phyloP scores from a whole-genome alignment of 2,113 vertebrate genomes.

The cat (Felis catus) region F.catus_Fca126_mat1.0 CM031412.1:8177501-8178000 shows the following conservation, averaged over 20 bases:
- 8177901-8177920: background rate
- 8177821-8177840: slow-evolving; percentile 63
- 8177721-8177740: slow-evolving; percentile 70
- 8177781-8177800: slow-evolving; percentile 66
- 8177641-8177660: no score
- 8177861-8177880: background rate
- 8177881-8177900: slow-evolving; percentile 52
- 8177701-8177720: slow-evolving; percentile 69
- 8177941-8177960: background rate
- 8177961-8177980: no score
- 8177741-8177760: slow-evolving; percentile 71
- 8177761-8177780: slow-evolving; percentile 28
- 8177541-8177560: no score
- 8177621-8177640: no score
- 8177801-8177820: slow-evolving; percentile 59
- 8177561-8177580: no score
- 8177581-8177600: no score
- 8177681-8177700: no score
- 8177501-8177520: no score
- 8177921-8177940: background rate
- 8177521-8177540: no score
- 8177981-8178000: background rate
- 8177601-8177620: no score
- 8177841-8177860: background rate
- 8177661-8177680: no score